Evolutionary conservation across 2,797 vertebrate species (phyloP).

Genomic region (Sebastes hubbsi): DNA sequence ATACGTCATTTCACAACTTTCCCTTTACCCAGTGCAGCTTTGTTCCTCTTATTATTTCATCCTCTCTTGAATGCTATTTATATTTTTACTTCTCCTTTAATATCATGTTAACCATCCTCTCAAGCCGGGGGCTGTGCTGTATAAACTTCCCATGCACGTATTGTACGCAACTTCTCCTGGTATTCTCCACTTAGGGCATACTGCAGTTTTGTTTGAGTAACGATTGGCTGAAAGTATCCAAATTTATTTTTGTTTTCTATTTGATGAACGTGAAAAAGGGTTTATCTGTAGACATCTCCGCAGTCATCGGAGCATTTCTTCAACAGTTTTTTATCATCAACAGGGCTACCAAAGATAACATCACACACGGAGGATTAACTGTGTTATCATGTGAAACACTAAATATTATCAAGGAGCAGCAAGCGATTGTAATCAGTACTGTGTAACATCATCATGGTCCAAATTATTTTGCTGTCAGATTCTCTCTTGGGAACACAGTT

Average conservation of each 20-base stretch:
- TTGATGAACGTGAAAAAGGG: neutral
- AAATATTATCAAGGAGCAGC: neutral
- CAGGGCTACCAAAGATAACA: constrained; percentile 11
- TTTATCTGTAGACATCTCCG: neutral
- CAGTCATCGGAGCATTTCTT: neutral
- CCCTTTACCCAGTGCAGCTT: neutral
- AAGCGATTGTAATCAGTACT: neutral
- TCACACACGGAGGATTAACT: constrained; percentile 1
- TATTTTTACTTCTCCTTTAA: constrained; percentile 45
- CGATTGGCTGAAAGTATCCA: neutral
- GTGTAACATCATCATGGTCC: neutral
- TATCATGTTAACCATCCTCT: neutral
- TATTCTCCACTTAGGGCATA: neutral
- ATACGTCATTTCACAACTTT: constrained; percentile 26
- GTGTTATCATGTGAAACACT: constrained; percentile 41
- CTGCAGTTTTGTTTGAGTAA: neutral
- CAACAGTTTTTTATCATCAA: constrained; percentile 18
- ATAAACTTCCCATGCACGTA: neutral
- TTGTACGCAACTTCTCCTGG: constrained; percentile 3
- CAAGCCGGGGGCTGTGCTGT: neutral
- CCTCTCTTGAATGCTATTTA: neutral
- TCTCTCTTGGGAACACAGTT: neutral
- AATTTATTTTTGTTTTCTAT: neutral
- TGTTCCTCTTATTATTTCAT: constrained; percentile 43
- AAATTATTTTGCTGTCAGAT: neutral